phyloP scores from a whole-genome alignment of 2,888 invertebrate species.

The Agrilus mali region DNA sequence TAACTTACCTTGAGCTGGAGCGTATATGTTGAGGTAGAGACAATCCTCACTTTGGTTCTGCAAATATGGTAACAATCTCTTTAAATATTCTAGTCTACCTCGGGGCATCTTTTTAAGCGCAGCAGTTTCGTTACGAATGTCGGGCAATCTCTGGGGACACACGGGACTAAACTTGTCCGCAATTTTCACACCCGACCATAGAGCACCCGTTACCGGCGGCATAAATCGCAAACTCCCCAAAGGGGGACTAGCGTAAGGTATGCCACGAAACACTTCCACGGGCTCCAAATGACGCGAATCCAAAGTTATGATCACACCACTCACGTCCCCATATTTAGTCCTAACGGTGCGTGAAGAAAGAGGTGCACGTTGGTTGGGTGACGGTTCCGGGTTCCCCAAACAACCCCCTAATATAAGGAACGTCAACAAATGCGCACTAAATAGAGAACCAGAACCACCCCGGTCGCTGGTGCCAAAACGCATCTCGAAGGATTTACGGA shows the following conservation, averaged over 20 bases:
- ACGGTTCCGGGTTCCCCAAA: constrained; percentile 10
- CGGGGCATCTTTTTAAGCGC: constrained; percentile 76
- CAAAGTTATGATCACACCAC: constrained; percentile 72
- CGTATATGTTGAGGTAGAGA: constrained; percentile 91
- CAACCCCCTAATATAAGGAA: constrained; percentile 9
- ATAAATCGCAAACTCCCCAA: constrained; percentile 82
- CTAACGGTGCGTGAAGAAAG: constrained; percentile 74
- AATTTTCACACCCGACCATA: constrained; percentile 82
- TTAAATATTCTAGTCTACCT: constrained; percentile 78
- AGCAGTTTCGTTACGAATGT: constrained; percentile 72
- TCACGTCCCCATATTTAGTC: constrained; percentile 78
- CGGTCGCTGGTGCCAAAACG: no score
- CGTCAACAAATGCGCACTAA: constrained; percentile 4
- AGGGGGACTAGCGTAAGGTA: constrained; percentile 91
- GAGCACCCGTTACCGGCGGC: constrained; percentile 89
- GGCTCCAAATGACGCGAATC: constrained; percentile 72
- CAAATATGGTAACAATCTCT: constrained; percentile 74
- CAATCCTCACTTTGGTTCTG: constrained; percentile 94
- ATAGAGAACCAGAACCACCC: no score
- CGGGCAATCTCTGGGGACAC: constrained; percentile 83
- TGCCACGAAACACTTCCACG: constrained; percentile 85
- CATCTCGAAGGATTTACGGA: no score
- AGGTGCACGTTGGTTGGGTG: constrained; percentile 29
- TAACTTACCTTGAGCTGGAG: constrained; percentile 82
- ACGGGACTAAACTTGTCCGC: constrained; percentile 82